A percentile compares a stretch with the other conserved stretches of the same genome.
Evolutionary conservation across 2,113 vertebrate genomes (phyloP).

Genomic region (Ivindomyrus marchei): DNA sequence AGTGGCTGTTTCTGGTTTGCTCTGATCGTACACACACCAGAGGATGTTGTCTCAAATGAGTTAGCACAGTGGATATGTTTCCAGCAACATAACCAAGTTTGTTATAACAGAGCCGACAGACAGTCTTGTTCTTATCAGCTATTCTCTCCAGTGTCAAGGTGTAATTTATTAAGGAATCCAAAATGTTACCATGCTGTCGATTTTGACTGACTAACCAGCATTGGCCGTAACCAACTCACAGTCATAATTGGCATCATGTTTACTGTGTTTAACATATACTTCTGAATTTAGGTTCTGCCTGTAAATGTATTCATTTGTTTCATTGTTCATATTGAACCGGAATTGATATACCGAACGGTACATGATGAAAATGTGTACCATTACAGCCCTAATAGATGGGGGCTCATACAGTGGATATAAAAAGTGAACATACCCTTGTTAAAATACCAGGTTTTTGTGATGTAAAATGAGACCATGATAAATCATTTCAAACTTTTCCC

Average conservation of each 20-base stretch:
- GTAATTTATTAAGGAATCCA: neutral
- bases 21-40: neutral
- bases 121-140: neutral
- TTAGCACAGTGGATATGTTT: neutral
- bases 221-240: neutral
- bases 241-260: neutral
- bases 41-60: neutral
- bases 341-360: neutral
- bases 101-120: neutral
- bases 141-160: neutral
- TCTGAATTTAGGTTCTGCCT: neutral
- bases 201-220: neutral
- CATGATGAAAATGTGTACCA: neutral
- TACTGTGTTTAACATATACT: neutral
- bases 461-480: no score
- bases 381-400: neutral
- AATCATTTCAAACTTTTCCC: no score
- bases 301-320: neutral
- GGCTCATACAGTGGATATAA: neutral
- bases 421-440: no score
- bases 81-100: neutral
- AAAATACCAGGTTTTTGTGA: no score
- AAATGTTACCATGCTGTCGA: neutral
- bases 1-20: neutral
- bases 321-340: neutral